phyloP scores from a whole-genome alignment of 2,113 vertebrate species.

The Theristicus caerulescens region DNA sequence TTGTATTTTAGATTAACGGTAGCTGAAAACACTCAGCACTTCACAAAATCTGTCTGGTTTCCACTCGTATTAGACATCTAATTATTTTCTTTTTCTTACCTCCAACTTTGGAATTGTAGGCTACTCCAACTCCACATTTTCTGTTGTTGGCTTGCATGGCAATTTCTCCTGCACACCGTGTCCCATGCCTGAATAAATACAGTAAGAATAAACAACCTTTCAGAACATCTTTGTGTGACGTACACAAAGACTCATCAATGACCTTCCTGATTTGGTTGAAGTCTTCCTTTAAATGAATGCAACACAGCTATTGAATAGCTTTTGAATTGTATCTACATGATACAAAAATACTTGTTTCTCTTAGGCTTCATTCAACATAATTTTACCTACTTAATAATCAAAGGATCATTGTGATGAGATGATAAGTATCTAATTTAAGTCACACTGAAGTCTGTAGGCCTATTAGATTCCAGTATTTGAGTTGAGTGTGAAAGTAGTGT shows the following conservation, averaged over 20 bases:
- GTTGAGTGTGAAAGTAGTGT: background rate
- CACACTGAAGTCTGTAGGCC: background rate
- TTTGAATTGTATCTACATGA: background rate
- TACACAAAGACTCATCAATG: background rate
- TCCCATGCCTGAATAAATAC: constrained; percentile 85
- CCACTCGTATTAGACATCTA: background rate
- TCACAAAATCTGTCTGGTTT: background rate
- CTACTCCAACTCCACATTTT: constrained; percentile 98
- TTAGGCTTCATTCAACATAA: background rate
- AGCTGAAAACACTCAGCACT: background rate
- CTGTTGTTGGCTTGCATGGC: constrained; percentile 97
- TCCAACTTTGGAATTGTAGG: constrained; percentile 95
- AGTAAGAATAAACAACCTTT: background rate
- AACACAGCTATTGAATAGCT: background rate
- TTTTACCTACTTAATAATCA: background rate
- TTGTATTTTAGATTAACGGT: background rate
- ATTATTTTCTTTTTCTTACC: constrained; percentile 75
- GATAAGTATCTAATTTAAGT: background rate
- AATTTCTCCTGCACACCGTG: constrained; percentile 96
- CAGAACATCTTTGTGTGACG: background rate
- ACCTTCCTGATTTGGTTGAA: background rate
- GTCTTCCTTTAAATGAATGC: background rate
- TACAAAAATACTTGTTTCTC: background rate
- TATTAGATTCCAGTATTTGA: background rate
- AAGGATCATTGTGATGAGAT: background rate